phyloP scores from a whole-genome alignment of 2,113 vertebrate genomes.

The Callionymus lyra region DNA sequence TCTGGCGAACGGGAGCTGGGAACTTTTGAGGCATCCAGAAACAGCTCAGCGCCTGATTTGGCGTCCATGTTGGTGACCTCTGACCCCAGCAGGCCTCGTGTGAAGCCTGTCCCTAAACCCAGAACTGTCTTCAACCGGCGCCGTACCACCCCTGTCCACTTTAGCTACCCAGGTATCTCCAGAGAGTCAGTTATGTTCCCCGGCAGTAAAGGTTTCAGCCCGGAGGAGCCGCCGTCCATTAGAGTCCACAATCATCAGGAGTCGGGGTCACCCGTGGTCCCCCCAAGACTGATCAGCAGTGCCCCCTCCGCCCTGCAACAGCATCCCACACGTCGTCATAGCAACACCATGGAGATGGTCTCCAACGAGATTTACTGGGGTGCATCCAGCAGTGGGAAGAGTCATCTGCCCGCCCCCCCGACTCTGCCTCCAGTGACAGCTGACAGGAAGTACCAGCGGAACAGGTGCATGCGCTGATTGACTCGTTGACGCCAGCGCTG shows the following conservation, averaged over 20 bases:
- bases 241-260: slow-evolving; percentile 10
- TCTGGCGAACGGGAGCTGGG: not conserved
- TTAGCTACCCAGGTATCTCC: slow-evolving; percentile 35
- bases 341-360: slow-evolving; percentile 74
- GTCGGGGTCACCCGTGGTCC: slow-evolving; percentile 31
- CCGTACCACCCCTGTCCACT: slow-evolving; percentile 28
- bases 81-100: not conserved
- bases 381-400: slow-evolving; percentile 16
- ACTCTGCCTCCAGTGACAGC: slow-evolving; percentile 40
- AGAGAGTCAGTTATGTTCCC: slow-evolving; percentile 52
- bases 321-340: slow-evolving; percentile 22
- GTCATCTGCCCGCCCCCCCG: slow-evolving; percentile 20
- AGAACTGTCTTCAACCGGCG: slow-evolving; percentile 81
- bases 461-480: slow-evolving; percentile 41
- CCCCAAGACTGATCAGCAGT: slow-evolving; percentile 51
- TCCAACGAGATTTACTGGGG: slow-evolving; percentile 85
- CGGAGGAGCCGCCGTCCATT: slow-evolving; percentile 16
- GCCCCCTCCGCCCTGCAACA: slow-evolving; percentile 8
- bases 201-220: slow-evolving; percentile 52
- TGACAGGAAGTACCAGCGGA: slow-evolving; percentile 35
- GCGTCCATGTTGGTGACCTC: slow-evolving; percentile 36
- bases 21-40: slow-evolving; percentile 36
- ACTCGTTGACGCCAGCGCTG: no score
- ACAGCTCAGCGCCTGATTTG: slow-evolving; percentile 42
- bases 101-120: slow-evolving; percentile 85